Evolutionary conservation across 2,888 invertebrate genomes (phyloP).

Genomic region (Zelleria hepariella): DNA sequence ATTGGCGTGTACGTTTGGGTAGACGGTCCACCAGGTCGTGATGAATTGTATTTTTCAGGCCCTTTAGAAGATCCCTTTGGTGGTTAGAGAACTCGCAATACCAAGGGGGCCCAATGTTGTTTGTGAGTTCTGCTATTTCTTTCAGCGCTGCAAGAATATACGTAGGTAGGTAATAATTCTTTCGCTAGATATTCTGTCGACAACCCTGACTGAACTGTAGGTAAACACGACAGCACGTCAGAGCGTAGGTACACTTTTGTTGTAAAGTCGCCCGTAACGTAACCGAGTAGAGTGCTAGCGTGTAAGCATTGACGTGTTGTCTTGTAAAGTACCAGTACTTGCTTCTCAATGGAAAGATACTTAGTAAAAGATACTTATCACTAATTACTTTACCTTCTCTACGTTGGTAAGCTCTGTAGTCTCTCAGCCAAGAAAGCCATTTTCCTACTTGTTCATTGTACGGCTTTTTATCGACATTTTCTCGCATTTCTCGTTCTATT

Average conservation of each 20-base stretch:
- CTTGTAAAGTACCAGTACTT: neutral
- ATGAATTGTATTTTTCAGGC: conserved; percentile 41
- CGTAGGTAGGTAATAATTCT: too few species aligned
- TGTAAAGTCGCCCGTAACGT: too few species aligned
- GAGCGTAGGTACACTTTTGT: too few species aligned
- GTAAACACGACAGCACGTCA: too few species aligned
- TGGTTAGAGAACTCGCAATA: conserved; percentile 43
- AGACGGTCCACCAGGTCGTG: conserved; percentile 53
- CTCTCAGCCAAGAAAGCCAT: conserved; percentile 49
- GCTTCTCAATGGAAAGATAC: neutral
- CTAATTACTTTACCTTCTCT: conserved; percentile 33
- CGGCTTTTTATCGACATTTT: conserved; percentile 42
- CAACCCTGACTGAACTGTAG: neutral
- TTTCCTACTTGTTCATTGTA: conserved; percentile 53
- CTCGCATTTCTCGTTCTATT: conserved; percentile 51
- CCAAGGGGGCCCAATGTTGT: conserved; percentile 50
- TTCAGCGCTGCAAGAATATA: conserved; percentile 24
- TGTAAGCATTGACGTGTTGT: too few species aligned
- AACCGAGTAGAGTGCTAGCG: too few species aligned
- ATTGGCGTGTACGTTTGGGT: conserved; percentile 36
- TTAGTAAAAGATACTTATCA: neutral
- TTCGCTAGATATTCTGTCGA: neutral
- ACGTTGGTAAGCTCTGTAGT: conserved; percentile 33
- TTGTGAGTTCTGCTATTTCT: conserved; percentile 27
- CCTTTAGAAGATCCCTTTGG: conserved; percentile 35